phyloP scores from a whole-genome alignment of 2,888 invertebrate species.

The Phragmatobia fuliginosa region DNA sequence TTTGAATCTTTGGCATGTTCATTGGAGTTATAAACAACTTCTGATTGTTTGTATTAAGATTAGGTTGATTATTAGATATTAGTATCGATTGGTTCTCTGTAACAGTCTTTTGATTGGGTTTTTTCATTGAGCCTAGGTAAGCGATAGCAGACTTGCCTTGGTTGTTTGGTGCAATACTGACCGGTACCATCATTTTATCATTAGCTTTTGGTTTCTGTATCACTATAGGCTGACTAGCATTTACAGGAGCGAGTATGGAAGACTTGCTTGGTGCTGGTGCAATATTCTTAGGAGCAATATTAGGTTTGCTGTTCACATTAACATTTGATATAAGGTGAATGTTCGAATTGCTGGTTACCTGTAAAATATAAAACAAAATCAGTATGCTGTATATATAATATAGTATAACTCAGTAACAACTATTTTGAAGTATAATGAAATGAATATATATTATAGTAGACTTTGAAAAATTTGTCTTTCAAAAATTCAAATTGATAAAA shows the following conservation, averaged over 20 bases:
- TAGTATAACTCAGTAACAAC: background rate
- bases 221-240: constrained; percentile 83
- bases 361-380: constrained; percentile 45
- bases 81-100: constrained; percentile 80
- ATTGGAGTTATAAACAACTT: constrained; percentile 87
- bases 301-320: constrained; percentile 73
- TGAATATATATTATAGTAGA: too few species aligned
- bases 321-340: constrained; percentile 81
- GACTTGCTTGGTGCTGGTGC: constrained; percentile 70
- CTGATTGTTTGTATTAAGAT: constrained; percentile 78
- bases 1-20: constrained; percentile 86
- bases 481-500: too few species aligned
- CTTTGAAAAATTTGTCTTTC: too few species aligned
- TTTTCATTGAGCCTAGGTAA: constrained; percentile 86
- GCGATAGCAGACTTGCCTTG: constrained; percentile 83
- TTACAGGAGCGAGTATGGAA: constrained; percentile 76
- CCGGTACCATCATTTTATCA: constrained; percentile 83
- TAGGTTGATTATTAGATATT: constrained; percentile 79
- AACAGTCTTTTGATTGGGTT: constrained; percentile 72
- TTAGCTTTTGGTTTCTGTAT: constrained; percentile 85
- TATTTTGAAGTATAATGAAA: background rate
- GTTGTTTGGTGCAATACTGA: constrained; percentile 75
- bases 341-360: constrained; percentile 79
- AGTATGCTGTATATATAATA: background rate
- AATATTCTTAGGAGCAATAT: constrained; percentile 74